A percentile compares a stretch with the other conserved stretches of the same genome.
Evolutionary conservation across 2,888 invertebrate species (phyloP).

Genomic region (Lomographa bimaculata): DNA sequence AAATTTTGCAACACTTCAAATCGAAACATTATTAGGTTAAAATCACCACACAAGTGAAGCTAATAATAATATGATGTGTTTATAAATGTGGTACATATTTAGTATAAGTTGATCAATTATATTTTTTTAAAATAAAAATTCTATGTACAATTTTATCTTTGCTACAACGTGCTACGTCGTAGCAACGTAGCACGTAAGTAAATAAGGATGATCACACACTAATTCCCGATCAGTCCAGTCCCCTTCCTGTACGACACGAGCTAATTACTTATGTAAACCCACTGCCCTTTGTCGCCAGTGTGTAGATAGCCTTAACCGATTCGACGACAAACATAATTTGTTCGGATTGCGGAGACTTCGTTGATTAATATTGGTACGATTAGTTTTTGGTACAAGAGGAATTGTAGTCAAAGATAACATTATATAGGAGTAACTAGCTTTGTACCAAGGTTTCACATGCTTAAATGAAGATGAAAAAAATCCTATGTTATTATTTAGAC

Average conservation of each 20-base stretch:
- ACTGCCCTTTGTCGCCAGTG: slow-evolving; percentile 57
- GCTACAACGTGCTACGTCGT: slow-evolving; percentile 48
- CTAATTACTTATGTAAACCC: slow-evolving; percentile 80
- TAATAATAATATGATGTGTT: too few species aligned
- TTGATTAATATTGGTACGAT: slow-evolving; percentile 30
- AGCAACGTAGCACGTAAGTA: slow-evolving; percentile 71
- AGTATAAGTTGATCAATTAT: too few species aligned
- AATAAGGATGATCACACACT: slow-evolving; percentile 60
- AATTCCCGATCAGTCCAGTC: slow-evolving; percentile 40
- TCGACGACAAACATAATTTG: slow-evolving; percentile 51
- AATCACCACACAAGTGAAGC: too few species aligned
- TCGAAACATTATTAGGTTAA: too few species aligned
- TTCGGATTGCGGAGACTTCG: slow-evolving; percentile 31
- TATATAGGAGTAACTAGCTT: too few species aligned
- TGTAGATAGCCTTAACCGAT: slow-evolving; percentile 52
- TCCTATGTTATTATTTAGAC: too few species aligned
- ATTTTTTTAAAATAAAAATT: too few species aligned
- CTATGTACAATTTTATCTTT: too few species aligned
- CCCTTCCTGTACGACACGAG: slow-evolving; percentile 51
- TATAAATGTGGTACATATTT: too few species aligned
- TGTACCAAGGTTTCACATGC: too few species aligned
- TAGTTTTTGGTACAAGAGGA: slow-evolving; percentile 17
- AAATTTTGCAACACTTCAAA: too few species aligned
- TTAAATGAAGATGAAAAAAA: too few species aligned
- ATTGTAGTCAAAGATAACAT: neutral